phyloP scores from a whole-genome alignment of 2,888 invertebrate genomes.

The Epinotia ramella region DNA sequence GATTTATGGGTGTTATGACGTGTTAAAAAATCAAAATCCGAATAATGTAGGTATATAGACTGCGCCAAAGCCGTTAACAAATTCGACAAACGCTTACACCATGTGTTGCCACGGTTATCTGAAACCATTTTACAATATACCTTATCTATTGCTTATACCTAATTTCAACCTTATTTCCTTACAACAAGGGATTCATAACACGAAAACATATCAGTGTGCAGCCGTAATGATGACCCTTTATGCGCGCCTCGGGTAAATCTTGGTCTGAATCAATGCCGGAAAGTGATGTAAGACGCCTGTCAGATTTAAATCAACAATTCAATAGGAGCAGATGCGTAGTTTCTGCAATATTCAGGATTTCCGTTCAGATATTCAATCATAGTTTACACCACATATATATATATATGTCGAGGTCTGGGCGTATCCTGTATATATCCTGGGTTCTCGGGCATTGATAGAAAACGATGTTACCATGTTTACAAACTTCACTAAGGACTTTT shows the following conservation, averaged over 20 bases:
- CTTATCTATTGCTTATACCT: neutral
- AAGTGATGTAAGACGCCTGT: constrained; percentile 43
- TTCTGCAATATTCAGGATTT: constrained; percentile 12
- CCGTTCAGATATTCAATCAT: neutral
- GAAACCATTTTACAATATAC: constrained; percentile 16
- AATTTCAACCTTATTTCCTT: constrained; percentile 1
- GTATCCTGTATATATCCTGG: no score
- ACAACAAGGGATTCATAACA: neutral
- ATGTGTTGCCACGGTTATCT: constrained; percentile 33
- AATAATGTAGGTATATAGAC: neutral
- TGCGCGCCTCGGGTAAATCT: constrained; percentile 40
- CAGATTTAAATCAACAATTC: constrained; percentile 46
- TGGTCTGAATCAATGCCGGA: constrained; percentile 40
- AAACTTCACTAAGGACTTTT: no score
- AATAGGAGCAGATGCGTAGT: constrained; percentile 26
- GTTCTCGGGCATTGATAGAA: no score
- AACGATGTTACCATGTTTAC: no score
- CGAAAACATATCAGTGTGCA: constrained; percentile 11
- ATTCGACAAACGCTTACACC: constrained; percentile 35
- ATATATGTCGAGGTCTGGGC: no score
- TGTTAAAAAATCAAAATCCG: neutral
- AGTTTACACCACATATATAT: neutral
- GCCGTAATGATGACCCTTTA: constrained; percentile 46
- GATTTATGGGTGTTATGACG: no score
- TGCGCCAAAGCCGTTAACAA: neutral